Evolutionary conservation across 2,797 vertebrate genomes (phyloP), one percentile per base, ranked within the genome.

Genomic region (Characodon lateralis): DNA sequence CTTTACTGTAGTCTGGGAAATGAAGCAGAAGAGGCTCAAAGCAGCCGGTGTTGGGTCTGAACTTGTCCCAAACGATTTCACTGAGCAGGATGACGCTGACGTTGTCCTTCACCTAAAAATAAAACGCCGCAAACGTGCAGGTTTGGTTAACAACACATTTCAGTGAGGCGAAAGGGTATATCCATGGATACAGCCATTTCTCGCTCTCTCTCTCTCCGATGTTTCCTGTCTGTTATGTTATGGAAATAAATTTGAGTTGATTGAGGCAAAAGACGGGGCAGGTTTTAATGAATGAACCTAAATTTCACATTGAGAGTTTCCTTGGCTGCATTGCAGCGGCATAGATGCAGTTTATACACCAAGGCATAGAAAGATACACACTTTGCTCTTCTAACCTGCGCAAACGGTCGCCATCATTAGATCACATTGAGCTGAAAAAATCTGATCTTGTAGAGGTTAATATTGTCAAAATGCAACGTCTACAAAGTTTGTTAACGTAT

Each of bases 1-100:
- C 97, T 97, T 99, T 99, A 86, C 96, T 98, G 93, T 99, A 99
- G 92, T 99, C 98, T 2, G 97, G 96, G 86, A 99, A 99, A 92
- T 98, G 96, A 75, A 99, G 93, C 74, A 96, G 95, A 74, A 99
- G 91, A 0, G 98, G 98, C 86, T 99, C 98, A 78, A 97, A 96
- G 81, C 98, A 99, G 83, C 98, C 97, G 0, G 92, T 95, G 85
- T 84, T 97, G n/a, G 97, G 97, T 70, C 97, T 96, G 92, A 99
- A 99, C 59, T 96, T 96, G 77, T 99, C 98, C 98, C 98, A 99
- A 16, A 97, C 95, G 48, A 99, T 98, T 94, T 98, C 97, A 89
- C 96, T 99, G 80, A 99, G 97, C 83, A 99, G 93, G 78, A 99
- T 81, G 83, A 99, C 96, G 0, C 96, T 97, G 81, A 99, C 94